Conservation (phyloP, 2,888 invertebrate genomes). For the Andrena minutula region DNA sequence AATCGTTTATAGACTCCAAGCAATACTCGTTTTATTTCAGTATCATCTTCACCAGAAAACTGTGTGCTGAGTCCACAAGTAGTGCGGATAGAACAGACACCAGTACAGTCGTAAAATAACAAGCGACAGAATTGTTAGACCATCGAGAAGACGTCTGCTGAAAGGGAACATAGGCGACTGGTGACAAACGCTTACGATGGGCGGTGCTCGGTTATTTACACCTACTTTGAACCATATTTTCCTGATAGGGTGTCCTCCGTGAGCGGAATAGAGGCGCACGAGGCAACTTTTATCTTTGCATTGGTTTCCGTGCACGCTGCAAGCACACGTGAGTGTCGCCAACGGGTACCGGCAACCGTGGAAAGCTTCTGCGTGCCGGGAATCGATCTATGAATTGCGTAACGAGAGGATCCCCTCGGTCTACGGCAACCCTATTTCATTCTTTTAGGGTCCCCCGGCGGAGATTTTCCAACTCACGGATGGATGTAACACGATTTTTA, state of each 20-base stretch:
- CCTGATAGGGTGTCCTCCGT: conserved; percentile 13
- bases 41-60: not conserved
- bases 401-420: not conserved
- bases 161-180: not conserved
- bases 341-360: not conserved
- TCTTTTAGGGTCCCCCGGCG: not conserved
- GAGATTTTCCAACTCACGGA: conserved; percentile 10
- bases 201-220: conserved; percentile 37
- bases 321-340: not conserved
- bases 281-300: conserved; percentile 27
- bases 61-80: not conserved
- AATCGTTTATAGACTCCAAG: too few relatives aligned
- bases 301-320: conserved; percentile 11
- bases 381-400: conserved; percentile 26
- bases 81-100: not conserved
- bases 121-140: not conserved
- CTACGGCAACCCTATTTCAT: conserved; percentile 33
- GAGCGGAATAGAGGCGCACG: conserved; percentile 10
- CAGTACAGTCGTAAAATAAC: not conserved
- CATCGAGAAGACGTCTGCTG: not conserved
- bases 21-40: too few relatives aligned
- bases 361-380: conserved; percentile 17
- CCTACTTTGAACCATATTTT: conserved; percentile 29
- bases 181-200: conserved; percentile 30
- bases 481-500: conserved; percentile 7